Percentiles rank a stretch among this genome's conserved stretches.
phyloP scores from a whole-genome alignment of 2,113 vertebrate genomes.

The Prunella fulvescens region DNA sequence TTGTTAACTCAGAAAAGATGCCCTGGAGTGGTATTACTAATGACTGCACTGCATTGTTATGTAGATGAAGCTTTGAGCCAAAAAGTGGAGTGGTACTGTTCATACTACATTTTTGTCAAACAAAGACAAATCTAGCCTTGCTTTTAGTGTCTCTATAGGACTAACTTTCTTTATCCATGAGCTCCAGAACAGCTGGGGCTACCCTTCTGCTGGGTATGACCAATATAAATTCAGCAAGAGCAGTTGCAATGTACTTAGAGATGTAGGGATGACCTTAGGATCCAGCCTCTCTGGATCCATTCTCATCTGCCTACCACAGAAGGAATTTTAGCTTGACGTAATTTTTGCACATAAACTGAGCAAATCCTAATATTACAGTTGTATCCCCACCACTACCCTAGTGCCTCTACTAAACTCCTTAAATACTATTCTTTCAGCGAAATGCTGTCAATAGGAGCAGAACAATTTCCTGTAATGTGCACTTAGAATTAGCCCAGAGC shows the following conservation, averaged over 20 bases:
- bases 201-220: neutral
- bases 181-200: neutral
- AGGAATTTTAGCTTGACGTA: neutral
- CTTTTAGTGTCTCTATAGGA: neutral
- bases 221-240: neutral
- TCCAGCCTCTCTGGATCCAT: neutral
- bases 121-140: neutral
- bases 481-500: neutral
- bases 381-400: neutral
- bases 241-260: neutral
- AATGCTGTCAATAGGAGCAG: neutral
- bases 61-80: neutral
- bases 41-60: neutral
- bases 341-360: neutral
- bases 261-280: neutral
- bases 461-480: neutral
- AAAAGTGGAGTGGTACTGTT: neutral
- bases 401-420: neutral
- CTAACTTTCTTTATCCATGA: neutral
- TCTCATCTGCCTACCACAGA: neutral
- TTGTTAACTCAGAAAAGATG: conserved; percentile 46
- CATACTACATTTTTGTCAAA: neutral
- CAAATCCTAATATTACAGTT: neutral
- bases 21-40: neutral
- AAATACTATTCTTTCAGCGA: neutral